These are phyloP conservation scores for Agriopis aurantiaria DNA, from an alignment of 2,888 invertebrate species.

Conservation along the genomic window DNA sequence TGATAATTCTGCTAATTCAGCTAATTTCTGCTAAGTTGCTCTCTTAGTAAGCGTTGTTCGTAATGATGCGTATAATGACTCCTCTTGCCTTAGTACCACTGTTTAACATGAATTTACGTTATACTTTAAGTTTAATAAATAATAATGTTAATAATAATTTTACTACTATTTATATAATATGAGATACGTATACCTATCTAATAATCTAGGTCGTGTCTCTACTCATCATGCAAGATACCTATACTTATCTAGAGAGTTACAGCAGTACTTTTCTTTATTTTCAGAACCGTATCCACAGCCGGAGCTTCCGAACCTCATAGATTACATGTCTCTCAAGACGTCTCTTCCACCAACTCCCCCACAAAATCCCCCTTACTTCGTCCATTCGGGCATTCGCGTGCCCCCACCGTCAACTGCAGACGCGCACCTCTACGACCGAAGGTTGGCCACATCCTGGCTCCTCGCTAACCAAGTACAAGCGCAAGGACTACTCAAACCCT, in stretches of 20 bases:
- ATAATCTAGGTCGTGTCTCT: too few species aligned
- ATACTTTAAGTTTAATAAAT: too few species aligned
- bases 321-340: constrained; percentile 79
- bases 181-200: too few species aligned
- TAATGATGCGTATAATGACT: too few species aligned
- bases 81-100: too few species aligned
- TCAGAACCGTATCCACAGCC: constrained; percentile 76
- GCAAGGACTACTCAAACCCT: constrained; percentile 80
- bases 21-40: too few species aligned
- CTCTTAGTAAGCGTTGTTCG: too few species aligned
- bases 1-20: too few species aligned
- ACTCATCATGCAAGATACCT: too few species aligned
- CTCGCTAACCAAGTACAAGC: constrained; percentile 84
- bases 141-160: too few species aligned
- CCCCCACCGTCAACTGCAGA: constrained; percentile 72
- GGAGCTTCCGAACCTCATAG: constrained; percentile 76
- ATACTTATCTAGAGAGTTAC: not conserved
- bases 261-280: constrained; percentile 48
- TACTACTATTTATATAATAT: too few species aligned
- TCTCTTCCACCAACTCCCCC: constrained; percentile 64
- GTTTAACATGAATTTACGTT: too few species aligned
- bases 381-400: constrained; percentile 74
- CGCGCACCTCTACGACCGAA: constrained; percentile 75
- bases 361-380: constrained; percentile 74
- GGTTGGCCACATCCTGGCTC: constrained; percentile 85